phyloP scores from a whole-genome alignment of 2,888 invertebrate species.

The Polylopha cassiicola region DNA sequence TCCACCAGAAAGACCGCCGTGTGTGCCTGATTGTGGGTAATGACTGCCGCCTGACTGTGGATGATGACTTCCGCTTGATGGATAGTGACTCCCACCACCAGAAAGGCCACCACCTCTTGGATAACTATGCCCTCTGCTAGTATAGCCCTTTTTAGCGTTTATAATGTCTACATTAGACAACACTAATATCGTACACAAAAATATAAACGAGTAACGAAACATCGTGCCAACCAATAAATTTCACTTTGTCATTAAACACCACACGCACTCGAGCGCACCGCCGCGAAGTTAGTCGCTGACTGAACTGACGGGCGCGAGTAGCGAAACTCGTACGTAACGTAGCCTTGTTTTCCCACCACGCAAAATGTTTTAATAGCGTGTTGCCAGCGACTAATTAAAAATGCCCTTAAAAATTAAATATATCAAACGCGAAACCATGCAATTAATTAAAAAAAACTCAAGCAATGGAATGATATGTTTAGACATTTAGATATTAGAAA shows the following conservation, averaged over 20 bases:
- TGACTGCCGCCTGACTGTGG: conserved; percentile 4
- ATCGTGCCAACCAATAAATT: conserved; percentile 19
- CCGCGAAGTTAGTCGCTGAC: conserved; percentile 23
- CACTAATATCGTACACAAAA: conserved; percentile 23
- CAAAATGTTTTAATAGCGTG: conserved; percentile 2
- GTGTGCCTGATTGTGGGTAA: conserved; percentile 1
- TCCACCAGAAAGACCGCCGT: conserved; percentile 16
- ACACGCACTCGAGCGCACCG: conserved; percentile 32
- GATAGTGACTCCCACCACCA: conserved; percentile 9
- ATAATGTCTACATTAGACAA: conserved; percentile 20
- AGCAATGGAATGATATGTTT: too few species aligned
- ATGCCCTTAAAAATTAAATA: too few species aligned
- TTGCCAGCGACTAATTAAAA: conserved; percentile 7
- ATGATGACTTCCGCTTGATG: not conserved
- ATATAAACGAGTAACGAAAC: conserved; percentile 21
- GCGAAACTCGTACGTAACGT: not conserved
- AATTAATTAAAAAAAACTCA: too few species aligned
- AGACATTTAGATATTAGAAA: too few species aligned
- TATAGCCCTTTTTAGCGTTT: conserved; percentile 19
- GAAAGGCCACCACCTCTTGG: conserved; percentile 21
- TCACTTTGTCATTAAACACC: conserved; percentile 18
- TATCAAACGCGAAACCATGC: too few species aligned
- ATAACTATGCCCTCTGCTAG: conserved; percentile 18
- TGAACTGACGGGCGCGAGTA: conserved; percentile 1
- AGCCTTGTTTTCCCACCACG: not conserved